These are phyloP conservation scores for Darevskia nairensis DNA, from an alignment of 2,797 vertebrate species.

Conservation along the genomic window DNA sequence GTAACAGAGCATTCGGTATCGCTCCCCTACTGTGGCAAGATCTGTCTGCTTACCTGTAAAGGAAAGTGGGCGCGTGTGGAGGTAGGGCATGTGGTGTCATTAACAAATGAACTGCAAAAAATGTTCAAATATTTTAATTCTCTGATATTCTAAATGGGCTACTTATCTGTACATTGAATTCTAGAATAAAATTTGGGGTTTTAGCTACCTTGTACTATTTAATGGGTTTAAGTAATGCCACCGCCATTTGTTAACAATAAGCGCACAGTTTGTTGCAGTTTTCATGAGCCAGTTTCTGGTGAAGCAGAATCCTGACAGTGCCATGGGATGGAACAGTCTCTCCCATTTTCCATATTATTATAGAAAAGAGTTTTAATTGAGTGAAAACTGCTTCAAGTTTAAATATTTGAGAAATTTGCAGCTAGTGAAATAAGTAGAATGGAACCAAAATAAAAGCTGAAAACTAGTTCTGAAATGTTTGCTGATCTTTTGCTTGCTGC, in stretches of 20 bases:
- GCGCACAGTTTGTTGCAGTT: no score
- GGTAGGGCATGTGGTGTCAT: constrained; percentile 76
- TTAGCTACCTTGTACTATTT: not conserved
- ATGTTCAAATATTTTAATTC: not conserved
- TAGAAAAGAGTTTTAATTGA: not conserved
- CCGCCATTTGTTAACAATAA: not conserved
- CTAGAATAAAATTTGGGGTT: not conserved
- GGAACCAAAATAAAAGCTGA: not conserved
- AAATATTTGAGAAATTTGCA: not conserved
- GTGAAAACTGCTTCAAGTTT: not conserved
- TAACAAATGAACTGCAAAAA: not conserved
- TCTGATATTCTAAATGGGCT: not conserved
- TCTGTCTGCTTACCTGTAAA: constrained; percentile 88
- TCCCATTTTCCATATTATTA: not conserved
- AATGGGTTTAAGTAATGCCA: no score
- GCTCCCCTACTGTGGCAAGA: constrained; percentile 89
- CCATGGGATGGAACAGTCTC: not conserved
- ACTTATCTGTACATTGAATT: not conserved
- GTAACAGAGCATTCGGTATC: constrained; percentile 85
- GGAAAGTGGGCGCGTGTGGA: constrained; percentile 91
- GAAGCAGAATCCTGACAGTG: not conserved
- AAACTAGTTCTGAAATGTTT: not conserved
- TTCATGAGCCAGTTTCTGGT: not conserved
- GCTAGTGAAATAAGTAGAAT: not conserved
- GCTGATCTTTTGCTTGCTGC: not conserved